Conservation (phyloP, 2,113 vertebrate genomes). For the Gallinago media region DNA sequence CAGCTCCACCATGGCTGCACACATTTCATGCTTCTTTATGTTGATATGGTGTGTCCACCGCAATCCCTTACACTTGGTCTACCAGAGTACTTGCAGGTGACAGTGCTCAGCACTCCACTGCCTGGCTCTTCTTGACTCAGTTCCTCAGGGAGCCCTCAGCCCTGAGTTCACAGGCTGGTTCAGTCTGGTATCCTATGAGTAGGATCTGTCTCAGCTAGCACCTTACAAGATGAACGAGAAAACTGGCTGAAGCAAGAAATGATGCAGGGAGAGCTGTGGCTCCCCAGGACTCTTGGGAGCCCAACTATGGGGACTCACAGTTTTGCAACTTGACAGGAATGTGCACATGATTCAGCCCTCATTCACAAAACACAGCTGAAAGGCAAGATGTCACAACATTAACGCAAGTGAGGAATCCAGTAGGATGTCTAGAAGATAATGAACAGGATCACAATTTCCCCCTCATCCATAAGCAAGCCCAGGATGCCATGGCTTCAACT, state of each 20-base stretch:
- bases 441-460: neutral
- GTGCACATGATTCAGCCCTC: neutral
- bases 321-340: neutral
- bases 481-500: neutral
- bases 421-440: neutral
- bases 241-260: neutral
- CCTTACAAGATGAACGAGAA: neutral
- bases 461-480: rapidly evolving
- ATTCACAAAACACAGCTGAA: neutral
- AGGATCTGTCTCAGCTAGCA: neutral
- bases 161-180: neutral
- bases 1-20: neutral
- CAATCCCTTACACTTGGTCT: neutral
- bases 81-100: neutral
- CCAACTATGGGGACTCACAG: rapidly evolving
- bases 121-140: neutral
- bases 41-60: neutral
- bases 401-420: neutral
- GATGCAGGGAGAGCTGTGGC: neutral
- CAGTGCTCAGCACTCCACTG: neutral
- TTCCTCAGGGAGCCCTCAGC: neutral
- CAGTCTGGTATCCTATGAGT: rapidly evolving
- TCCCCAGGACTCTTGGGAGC: neutral
- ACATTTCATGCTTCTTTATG: neutral
- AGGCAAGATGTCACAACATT: neutral